Percentiles rank a stretch among this genome's conserved stretches.
These are phyloP conservation scores for Trogon melanurus DNA, from an alignment of 2,113 vertebrate genomes.

Conservation along the genomic window DNA sequence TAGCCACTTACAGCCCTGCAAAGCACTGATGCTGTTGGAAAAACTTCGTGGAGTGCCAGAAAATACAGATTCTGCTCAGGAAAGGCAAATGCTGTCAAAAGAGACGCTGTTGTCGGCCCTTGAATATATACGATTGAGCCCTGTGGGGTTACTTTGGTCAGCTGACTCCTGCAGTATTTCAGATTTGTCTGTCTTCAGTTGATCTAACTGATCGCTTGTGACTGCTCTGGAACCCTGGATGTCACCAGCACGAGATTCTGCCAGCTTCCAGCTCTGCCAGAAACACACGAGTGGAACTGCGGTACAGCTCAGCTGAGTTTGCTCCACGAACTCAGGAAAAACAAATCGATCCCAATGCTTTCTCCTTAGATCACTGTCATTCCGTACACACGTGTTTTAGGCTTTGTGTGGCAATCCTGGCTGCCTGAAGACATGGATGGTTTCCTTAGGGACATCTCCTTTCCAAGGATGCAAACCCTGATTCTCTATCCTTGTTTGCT, in stretches of 20 bases:
- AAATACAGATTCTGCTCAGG: neutral
- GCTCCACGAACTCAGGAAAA: neutral
- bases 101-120: neutral
- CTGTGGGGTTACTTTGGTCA: neutral
- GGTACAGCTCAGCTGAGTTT: neutral
- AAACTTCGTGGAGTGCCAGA: neutral
- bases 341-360: neutral
- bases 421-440: neutral
- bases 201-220: neutral
- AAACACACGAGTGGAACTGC: neutral
- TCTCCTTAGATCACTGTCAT: neutral
- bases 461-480: neutral
- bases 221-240: neutral
- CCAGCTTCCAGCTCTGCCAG: neutral
- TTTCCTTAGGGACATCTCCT: neutral
- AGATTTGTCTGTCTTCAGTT: neutral
- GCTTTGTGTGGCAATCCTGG: neutral
- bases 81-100: neutral
- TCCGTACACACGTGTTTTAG: neutral
- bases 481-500: neutral
- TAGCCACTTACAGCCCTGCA: neutral
- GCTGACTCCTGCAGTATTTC: neutral
- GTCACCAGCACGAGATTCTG: neutral
- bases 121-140: rapidly evolving
- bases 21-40: neutral